Evolutionary conservation across 1,140 invertebrate genomes (phyloP).

Genomic region (Brachionus plicatilis): DNA sequence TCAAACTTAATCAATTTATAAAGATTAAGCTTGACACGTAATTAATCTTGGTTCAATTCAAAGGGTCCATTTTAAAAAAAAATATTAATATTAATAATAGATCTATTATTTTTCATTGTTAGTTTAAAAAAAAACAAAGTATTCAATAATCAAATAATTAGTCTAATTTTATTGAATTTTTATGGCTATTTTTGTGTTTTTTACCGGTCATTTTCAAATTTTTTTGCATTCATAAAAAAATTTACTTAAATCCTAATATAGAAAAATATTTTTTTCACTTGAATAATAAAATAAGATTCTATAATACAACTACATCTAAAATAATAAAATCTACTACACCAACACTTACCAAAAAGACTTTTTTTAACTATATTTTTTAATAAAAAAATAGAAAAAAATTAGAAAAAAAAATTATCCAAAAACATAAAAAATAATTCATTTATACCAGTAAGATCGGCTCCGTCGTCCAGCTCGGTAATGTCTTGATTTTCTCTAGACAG

Average conservation of each 20-base stretch:
- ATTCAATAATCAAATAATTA: no score
- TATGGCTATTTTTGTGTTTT: no score
- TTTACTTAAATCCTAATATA: not conserved
- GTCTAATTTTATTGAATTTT: no score
- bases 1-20: not conserved
- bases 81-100: no score
- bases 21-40: no score
- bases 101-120: no score
- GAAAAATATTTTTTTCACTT: not conserved
- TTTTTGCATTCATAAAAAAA: no score
- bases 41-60: no score
- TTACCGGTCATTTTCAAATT: no score
- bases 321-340: constrained; percentile 41
- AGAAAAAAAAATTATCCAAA: not conserved
- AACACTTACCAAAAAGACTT: constrained; percentile 93
- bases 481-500: constrained; percentile 49
- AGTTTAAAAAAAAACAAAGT: no score
- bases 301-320: constrained; percentile 40
- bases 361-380: constrained; percentile 73
- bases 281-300: not conserved
- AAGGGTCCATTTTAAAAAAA: no score
- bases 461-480: constrained; percentile 53
- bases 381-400: constrained; percentile 10
- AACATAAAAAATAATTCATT: not conserved
- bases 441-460: constrained; percentile 54